Base-by-base conservation (phyloP, 2,113 vertebrate species). In the Cyphomyrus discorhynchus region DNA sequence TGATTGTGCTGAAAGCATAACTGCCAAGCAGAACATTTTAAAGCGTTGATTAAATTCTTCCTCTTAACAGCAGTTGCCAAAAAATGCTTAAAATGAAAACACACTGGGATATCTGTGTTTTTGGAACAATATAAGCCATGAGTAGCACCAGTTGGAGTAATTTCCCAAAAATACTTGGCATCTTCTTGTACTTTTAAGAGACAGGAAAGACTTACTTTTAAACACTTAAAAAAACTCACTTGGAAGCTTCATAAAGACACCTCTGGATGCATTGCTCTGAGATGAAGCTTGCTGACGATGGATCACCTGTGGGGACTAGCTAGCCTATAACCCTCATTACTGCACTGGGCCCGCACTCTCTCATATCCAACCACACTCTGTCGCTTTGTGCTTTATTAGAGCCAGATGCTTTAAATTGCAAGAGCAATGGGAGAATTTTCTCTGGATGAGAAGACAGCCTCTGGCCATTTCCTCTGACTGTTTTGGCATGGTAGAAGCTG, bases 1-100 rank as follows among this genome's bases (percentile, higher is more conserved):
- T 93, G 91, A 92, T 85, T 91, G 90, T 89, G 91, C 90, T 92
- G 92, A 94, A 95, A 92, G 93, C 90, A 91, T 93, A 52, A 90
- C 62, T 90, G 89, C 56, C 39, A 10, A 77, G 42, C 45, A 86
- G 89, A 89, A 62, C 80, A 74, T 90, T 27, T 77, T 87, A 87
- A 62, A 82, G 62, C 58, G 46, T 80, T 90, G 84, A 90, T 90
- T 90, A 87, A 74, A 90, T 70, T 74, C 56, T 90, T 90, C 85
- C 89, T 90, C 24, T 66, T 74, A 62, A n/a, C 19, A 62, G 24
- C 49, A 39, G 58, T 62, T 84, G 89, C 80, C 77, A 89, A 62
- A 58, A 83, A 52, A 87, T 53, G 50, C 27, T 87, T 53, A 53
- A 21, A 46, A 84, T 15, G 39, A 84, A 35, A 86, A 62, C 70